Evolutionary conservation across 1,140 invertebrate species (phyloP), one percentile per base, ranked within the genome.

Genomic region (Listronotus bonariensis): DNA sequence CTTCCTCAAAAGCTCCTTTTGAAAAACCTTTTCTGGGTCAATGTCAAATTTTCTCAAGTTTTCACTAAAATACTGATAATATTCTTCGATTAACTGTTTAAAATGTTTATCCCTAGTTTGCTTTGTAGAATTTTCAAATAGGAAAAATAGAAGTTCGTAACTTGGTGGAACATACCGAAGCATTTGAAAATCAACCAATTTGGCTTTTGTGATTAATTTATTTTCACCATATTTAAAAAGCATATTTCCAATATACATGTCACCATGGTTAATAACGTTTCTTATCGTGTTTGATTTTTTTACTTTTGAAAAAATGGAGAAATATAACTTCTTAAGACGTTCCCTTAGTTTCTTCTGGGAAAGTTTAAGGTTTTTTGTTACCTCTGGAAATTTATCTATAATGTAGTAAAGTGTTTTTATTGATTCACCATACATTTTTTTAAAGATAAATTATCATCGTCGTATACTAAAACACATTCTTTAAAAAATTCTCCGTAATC

Each of bases 151-250:
- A 7, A 85, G 68, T 71, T 86, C 84, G 18, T 82, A 55, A 55
- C 78, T 79, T 0, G 83, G 82, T 3, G 81, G 77, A 14, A 78
- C 75, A 72, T 83, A 88, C 36, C 86, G 71, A 0, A 80, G 81
- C 26, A 88, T 76, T 74, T 89, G 88, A 56, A 84, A 87, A 71
- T 89, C 87, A 15, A 89, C 80, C 5, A 89, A 67, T 10, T 83
- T 78, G 12, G 83, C 83, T 7, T 76, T 70, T 2, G 78, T 54
- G 1, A 52, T 59, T 9, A 17, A 38, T 1, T 41, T 49, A 26
- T 64, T 31, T 31, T 68, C 34, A 9, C 80, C 73, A 60, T 83
- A 83, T 72, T 85, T 86, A 40, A 86, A 82, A 69, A 89, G 80
- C 9, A 88, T 72, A 71, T 89, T 89, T 67, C 85, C 87, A 1